Conservation (phyloP, 2,113 vertebrate species). For the Symphodus melops region DNA sequence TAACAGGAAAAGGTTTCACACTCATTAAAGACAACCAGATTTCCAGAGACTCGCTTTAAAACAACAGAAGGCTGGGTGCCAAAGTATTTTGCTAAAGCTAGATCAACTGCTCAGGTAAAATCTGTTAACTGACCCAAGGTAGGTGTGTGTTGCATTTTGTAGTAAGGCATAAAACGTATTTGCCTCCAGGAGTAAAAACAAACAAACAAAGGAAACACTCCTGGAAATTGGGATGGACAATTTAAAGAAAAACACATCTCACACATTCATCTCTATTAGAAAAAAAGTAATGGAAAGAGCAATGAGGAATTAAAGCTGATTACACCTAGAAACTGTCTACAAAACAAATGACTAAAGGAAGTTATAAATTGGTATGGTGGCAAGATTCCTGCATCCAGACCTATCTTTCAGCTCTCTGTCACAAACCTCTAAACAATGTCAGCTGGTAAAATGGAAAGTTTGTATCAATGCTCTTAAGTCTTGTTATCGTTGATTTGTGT, state of each 20-base stretch:
- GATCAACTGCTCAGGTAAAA: slow-evolving; percentile 22
- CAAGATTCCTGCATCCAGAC: slow-evolving; percentile 46
- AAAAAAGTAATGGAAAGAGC: slow-evolving; percentile 13
- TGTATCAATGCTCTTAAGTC: slow-evolving; percentile 62
- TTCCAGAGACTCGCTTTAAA: slow-evolving; percentile 27
- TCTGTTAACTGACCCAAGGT: neutral
- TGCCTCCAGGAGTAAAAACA: neutral
- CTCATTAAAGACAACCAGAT: slow-evolving; percentile 53
- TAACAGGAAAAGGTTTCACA: slow-evolving; percentile 42
- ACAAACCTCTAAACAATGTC: slow-evolving; percentile 60
- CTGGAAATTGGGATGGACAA: slow-evolving; percentile 7
- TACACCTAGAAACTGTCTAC: slow-evolving; percentile 51
- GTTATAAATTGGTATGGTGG: slow-evolving; percentile 36
- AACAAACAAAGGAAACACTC: too few relatives aligned
- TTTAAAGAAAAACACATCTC: slow-evolving; percentile 37
- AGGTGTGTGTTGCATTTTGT: slow-evolving; percentile 27
- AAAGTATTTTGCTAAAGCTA: slow-evolving; percentile 19
- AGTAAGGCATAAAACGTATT: slow-evolving; percentile 23
- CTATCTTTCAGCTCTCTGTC: slow-evolving; percentile 47
- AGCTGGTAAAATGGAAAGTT: slow-evolving; percentile 54
- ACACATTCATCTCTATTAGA: slow-evolving; percentile 10
- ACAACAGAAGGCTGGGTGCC: slow-evolving; percentile 31
- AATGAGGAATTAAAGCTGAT: slow-evolving; percentile 48
- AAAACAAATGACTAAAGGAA: slow-evolving; percentile 59
- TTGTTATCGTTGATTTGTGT: slow-evolving; percentile 63